Evolutionary conservation across 2,797 vertebrate genomes (phyloP).

Genomic region (Chiroxiphia lanceolata): DNA sequence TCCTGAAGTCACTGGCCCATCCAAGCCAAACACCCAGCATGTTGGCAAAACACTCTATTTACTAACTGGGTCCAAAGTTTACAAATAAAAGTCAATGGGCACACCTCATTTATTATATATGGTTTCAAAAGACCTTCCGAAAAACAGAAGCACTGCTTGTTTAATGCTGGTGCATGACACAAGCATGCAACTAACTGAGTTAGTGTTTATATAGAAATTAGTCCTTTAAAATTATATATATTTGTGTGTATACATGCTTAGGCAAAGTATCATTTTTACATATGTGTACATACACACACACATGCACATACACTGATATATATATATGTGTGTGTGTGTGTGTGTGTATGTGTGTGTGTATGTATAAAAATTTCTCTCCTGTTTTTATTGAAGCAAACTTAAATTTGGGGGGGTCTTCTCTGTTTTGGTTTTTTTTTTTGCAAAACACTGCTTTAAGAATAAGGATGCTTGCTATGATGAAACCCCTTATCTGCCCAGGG

Average conservation of each 20-base stretch:
- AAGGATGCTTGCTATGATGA: background rate
- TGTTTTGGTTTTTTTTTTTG: background rate
- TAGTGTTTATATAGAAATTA: background rate
- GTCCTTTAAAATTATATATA: background rate
- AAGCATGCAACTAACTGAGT: background rate
- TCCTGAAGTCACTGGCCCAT: conserved; percentile 20
- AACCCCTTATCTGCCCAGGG: background rate
- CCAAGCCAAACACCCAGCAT: conserved; percentile 2
- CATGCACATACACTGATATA: too few species aligned
- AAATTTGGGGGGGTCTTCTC: background rate
- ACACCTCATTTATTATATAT: background rate
- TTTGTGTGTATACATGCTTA: background rate
- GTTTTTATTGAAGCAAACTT: background rate
- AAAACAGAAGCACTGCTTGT: background rate
- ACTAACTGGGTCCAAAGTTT: background rate
- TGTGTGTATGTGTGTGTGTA: too few species aligned
- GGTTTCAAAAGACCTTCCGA: background rate
- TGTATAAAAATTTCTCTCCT: background rate
- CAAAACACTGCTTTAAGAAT: background rate
- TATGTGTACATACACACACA: too few species aligned
- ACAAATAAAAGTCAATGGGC: background rate
- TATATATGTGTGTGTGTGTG: background rate
- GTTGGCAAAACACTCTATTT: conserved; percentile 14
- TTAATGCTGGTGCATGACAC: background rate
- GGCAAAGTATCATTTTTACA: background rate